A percentile compares a stretch with the other conserved stretches of the same genome.
Evolutionary conservation across 2,888 invertebrate genomes (phyloP).

Genomic region (Standfussiana lucernea): DNA sequence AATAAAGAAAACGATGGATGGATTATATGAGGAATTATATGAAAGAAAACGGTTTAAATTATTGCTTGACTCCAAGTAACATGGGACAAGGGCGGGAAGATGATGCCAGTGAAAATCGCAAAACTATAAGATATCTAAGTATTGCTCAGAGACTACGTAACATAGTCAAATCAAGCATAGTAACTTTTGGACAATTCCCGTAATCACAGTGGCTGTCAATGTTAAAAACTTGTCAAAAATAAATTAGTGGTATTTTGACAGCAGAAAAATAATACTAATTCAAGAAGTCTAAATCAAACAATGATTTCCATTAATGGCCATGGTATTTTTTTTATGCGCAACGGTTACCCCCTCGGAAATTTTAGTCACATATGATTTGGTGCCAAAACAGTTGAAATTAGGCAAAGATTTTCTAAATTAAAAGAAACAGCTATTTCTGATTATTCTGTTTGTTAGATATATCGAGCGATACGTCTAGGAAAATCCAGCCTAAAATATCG

Average conservation of each 20-base stretch:
- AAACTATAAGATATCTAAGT: not conserved
- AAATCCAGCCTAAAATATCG: slow-evolving; percentile 1
- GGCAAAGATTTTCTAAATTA: not conserved
- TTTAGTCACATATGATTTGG: not conserved
- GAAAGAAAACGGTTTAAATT: too few species aligned
- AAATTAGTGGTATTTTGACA: not conserved
- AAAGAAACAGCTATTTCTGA: not conserved
- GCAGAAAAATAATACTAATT: not conserved
- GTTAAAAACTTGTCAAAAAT: not conserved
- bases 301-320: not conserved
- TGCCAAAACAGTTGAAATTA: not conserved
- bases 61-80: too few species aligned
- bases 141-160: not conserved
- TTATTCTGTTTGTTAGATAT: not conserved
- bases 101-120: not conserved
- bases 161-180: not conserved
- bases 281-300: not conserved
- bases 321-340: not conserved
- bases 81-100: too few species aligned
- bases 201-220: not conserved
- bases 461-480: not conserved
- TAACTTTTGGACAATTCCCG: not conserved
- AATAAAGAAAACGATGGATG: too few species aligned
- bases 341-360: not conserved
- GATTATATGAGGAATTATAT: too few species aligned